These are phyloP conservation scores for Dasyprocta punctata DNA, from an alignment of 2,113 vertebrate species.

Conservation along the genomic window DNA sequence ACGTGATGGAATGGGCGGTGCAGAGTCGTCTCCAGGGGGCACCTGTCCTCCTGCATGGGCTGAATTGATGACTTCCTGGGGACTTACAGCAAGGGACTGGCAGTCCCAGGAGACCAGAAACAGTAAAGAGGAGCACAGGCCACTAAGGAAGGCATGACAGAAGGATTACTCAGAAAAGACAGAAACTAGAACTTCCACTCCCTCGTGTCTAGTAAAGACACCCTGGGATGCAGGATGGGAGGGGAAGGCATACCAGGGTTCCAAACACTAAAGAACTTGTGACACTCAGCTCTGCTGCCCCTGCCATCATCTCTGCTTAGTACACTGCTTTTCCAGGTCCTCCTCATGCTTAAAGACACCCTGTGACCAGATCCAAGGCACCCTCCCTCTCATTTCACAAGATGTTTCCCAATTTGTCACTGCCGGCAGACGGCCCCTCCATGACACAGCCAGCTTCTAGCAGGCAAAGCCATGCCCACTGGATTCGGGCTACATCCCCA, in stretches of 20 bases:
- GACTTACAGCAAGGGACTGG: no score
- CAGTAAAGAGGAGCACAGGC: neutral
- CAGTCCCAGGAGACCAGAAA: neutral
- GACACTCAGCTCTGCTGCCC: neutral
- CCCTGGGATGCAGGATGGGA: no score
- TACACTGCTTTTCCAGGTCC: no score
- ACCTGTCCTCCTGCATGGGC: neutral
- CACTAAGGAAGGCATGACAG: neutral
- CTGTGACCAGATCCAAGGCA: neutral
- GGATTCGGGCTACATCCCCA: neutral
- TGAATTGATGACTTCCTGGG: neutral
- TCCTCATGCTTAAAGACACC: no score
- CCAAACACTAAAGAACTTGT: neutral
- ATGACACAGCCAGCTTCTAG: neutral
- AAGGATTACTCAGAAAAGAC: neutral
- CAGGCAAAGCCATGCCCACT: neutral
- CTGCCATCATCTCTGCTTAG: neutral
- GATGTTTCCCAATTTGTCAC: neutral
- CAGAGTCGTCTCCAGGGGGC: neutral
- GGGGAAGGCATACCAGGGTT: no score
- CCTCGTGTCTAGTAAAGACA: neutral
- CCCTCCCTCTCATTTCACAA: neutral
- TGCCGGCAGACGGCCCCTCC: neutral
- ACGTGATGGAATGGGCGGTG: no score
- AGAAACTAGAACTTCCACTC: neutral